These are phyloP conservation scores for Platycercus adscitus DNA, from an alignment of 2,113 vertebrate species.

Conservation along the genomic window DNA sequence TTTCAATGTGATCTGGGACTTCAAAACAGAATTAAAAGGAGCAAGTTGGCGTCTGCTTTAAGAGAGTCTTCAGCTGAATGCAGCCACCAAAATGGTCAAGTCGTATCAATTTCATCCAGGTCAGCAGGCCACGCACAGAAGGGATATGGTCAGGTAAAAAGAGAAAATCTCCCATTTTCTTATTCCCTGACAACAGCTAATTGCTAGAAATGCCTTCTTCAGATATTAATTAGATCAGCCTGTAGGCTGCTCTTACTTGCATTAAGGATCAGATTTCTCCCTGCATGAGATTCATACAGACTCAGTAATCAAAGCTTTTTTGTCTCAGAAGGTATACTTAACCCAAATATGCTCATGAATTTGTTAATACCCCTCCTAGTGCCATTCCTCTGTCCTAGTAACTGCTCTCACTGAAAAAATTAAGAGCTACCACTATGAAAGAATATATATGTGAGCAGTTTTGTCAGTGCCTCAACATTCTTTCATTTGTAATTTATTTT, in stretches of 20 bases:
- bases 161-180: not conserved
- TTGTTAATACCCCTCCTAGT: not conserved
- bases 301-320: slow-evolving; percentile 33
- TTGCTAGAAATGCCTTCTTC: slow-evolving; percentile 15
- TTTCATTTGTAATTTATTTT: slow-evolving; percentile 7
- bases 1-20: not conserved
- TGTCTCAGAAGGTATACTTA: slow-evolving; percentile 20
- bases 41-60: not conserved
- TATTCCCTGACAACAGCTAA: not conserved
- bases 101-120: not conserved
- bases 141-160: not conserved
- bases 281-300: not conserved
- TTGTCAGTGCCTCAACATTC: not conserved
- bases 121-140: not conserved
- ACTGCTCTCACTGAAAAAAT: not conserved
- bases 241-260: slow-evolving; percentile 7
- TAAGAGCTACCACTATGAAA: not conserved
- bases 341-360: not conserved
- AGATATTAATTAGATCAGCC: slow-evolving; percentile 26
- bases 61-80: not conserved
- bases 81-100: not conserved
- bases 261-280: slow-evolving; percentile 7
- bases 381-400: not conserved
- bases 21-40: not conserved
- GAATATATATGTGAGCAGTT: not conserved